Evolutionary conservation across 2,113 vertebrate species (phyloP).

Genomic region (Nyctibius bracteatus): DNA sequence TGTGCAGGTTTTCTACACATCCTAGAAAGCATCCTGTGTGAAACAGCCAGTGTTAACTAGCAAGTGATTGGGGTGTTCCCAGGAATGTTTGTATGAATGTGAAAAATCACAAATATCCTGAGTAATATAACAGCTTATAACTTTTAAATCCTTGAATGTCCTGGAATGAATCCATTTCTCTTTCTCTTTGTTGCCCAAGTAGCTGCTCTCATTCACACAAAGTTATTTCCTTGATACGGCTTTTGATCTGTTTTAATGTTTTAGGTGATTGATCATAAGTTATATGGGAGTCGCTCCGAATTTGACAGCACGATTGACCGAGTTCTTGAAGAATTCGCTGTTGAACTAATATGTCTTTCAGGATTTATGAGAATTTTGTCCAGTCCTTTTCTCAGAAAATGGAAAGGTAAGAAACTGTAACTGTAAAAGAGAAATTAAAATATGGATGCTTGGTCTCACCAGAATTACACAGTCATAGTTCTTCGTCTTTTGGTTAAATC

Average conservation of each 20-base stretch:
- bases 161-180: not conserved
- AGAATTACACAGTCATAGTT: not conserved
- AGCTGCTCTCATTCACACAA: not conserved
- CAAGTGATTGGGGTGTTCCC: not conserved
- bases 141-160: not conserved
- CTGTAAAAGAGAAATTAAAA: not conserved
- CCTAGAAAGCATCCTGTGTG: not conserved
- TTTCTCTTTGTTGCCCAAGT: not conserved
- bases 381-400: slow-evolving; percentile 82
- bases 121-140: not conserved
- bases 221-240: not conserved
- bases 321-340: slow-evolving; percentile 82
- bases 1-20: not conserved
- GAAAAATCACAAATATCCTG: not conserved
- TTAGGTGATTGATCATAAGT: slow-evolving; percentile 87
- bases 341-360: slow-evolving; percentile 85
- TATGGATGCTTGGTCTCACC: not conserved
- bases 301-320: slow-evolving; percentile 84
- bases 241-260: not conserved
- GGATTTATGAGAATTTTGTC: slow-evolving; percentile 88
- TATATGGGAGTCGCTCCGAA: slow-evolving; percentile 84
- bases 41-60: not conserved
- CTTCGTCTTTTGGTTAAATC: not conserved
- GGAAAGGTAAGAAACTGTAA: slow-evolving; percentile 74
- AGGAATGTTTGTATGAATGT: not conserved